phyloP scores from a whole-genome alignment of 1,140 invertebrate species.

The Drosophila orosa region DNA sequence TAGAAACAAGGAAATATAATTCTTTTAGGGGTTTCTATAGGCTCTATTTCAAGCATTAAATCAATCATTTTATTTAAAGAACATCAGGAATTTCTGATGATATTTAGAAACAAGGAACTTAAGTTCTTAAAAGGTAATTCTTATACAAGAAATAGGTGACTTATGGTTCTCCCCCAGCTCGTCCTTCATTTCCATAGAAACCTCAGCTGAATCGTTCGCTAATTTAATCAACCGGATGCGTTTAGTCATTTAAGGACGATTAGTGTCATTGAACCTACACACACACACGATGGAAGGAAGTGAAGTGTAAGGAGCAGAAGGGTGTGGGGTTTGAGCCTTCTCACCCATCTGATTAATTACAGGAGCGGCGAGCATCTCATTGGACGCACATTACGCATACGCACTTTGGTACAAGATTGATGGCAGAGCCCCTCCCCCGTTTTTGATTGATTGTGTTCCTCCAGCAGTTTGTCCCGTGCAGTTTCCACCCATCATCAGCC shows the following conservation, averaged over 20 bases:
- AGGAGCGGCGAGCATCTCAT: slow-evolving; percentile 23
- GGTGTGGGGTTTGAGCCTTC: background rate
- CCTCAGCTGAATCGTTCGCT: slow-evolving; percentile 17
- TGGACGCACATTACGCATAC: slow-evolving; percentile 48
- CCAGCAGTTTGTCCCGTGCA: slow-evolving; percentile 24
- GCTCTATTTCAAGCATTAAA: background rate
- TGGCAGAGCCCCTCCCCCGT: slow-evolving; percentile 9
- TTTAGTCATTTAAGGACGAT: slow-evolving; percentile 51
- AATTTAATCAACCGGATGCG: slow-evolving; percentile 49
- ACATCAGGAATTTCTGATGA: background rate
- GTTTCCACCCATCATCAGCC: slow-evolving; percentile 46
- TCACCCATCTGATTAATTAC: slow-evolving; percentile 53
- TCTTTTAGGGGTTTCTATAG: background rate
- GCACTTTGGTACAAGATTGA: slow-evolving; percentile 55
- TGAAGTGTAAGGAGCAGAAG: slow-evolving; percentile 14
- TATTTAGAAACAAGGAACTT: background rate
- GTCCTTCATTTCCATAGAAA: slow-evolving; percentile 7
- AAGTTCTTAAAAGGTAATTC: background rate
- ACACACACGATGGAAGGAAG: background rate
- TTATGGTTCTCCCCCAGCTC: background rate
- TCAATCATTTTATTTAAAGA: background rate
- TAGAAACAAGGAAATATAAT: background rate
- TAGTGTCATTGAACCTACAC: slow-evolving; percentile 52
- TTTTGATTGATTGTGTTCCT: slow-evolving; percentile 53
- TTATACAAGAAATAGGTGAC: background rate